Percentiles rank a stretch among this genome's conserved stretches.
These are phyloP conservation scores for Coptodon bakossiorum DNA, from an alignment of 2,113 vertebrate genomes.

Conservation along the genomic window DNA sequence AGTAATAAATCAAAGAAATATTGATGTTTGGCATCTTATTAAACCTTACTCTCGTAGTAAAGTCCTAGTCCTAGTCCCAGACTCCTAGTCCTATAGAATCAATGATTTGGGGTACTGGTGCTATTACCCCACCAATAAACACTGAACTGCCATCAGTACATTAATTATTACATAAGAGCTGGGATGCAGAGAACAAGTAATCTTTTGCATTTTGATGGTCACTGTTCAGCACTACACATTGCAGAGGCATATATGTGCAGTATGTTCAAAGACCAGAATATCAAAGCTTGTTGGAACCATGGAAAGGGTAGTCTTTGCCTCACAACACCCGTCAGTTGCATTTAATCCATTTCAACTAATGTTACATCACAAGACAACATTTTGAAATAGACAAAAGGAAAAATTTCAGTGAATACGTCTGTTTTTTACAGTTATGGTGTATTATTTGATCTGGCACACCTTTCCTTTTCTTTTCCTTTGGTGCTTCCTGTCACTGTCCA, in stretches of 20 bases:
- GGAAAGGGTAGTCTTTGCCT: neutral
- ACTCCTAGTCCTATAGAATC: neutral
- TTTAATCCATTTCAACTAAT: slow-evolving; percentile 36
- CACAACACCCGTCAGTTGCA: neutral
- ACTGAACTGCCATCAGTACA: neutral
- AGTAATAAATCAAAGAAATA: neutral
- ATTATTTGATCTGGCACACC: neutral
- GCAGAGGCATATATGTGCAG: neutral
- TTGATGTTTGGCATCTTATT: neutral
- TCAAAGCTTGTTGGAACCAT: slow-evolving; percentile 8
- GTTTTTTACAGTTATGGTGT: neutral
- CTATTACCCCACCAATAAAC: neutral
- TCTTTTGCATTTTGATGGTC: neutral
- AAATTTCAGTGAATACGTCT: neutral
- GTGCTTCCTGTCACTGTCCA: slow-evolving; percentile 9
- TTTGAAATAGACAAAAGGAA: slow-evolving; percentile 14
- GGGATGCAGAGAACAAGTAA: neutral
- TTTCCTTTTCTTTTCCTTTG: neutral
- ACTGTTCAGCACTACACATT: neutral
- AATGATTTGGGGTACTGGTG: neutral
- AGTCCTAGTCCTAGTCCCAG: neutral
- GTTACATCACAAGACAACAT: slow-evolving; percentile 6
- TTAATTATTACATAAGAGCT: neutral
- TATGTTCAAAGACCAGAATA: neutral
- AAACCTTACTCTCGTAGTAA: neutral